phyloP scores from a whole-genome alignment of 2,797 vertebrate species.

The Pantherophis alleghaniensis region DNA sequence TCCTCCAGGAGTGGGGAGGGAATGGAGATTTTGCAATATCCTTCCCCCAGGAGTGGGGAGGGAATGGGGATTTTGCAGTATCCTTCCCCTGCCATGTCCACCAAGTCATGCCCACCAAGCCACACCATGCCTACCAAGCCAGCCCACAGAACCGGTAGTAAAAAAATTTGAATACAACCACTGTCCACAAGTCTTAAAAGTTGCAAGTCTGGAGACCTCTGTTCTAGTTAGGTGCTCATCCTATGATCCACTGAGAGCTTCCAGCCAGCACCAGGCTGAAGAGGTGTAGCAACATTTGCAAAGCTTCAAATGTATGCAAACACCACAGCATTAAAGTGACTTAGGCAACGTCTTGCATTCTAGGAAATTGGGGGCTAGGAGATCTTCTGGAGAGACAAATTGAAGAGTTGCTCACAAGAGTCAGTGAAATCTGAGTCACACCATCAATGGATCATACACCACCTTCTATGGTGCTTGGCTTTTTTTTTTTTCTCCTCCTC shows the following conservation, averaged over 20 bases:
- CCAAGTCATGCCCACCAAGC: no score
- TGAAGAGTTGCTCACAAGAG: no score
- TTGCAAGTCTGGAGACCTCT: background rate
- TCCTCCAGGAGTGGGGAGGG: no score
- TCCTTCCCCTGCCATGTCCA: no score
- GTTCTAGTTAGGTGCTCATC: background rate
- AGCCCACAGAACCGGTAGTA: no score
- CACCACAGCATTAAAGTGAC: background rate
- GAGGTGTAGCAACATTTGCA: background rate
- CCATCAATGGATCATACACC: background rate
- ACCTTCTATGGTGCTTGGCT: no score
- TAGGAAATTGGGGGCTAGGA: background rate
- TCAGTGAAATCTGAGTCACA: background rate
- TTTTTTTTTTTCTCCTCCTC: no score
- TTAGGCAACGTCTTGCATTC: background rate
- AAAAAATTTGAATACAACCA: no score
- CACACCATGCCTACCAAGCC: no score
- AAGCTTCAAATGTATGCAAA: background rate
- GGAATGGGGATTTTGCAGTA: no score
- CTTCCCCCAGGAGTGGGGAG: no score
- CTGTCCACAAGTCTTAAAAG: background rate
- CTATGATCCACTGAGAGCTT: background rate
- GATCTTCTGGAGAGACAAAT: background rate
- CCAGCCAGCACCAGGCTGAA: background rate
- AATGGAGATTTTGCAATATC: no score